Percentiles rank a stretch among this genome's conserved stretches.
Conservation (phyloP, 2,888 invertebrate genomes). For the Caenorhabditis drosophilae region DNA sequence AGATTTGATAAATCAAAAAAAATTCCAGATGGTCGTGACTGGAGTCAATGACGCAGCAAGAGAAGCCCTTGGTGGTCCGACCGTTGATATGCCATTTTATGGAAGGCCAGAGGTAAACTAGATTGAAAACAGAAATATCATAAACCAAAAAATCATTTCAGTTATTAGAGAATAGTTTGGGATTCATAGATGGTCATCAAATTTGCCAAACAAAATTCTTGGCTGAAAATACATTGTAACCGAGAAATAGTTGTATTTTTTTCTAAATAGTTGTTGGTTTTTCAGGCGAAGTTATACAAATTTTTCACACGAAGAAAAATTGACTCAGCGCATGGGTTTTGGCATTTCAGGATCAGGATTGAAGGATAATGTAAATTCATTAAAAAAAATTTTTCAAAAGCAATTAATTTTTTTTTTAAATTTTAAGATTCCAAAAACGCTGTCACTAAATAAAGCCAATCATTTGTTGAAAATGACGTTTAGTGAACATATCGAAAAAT, state of each 20-base stretch:
- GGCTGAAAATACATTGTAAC: conserved; percentile 3
- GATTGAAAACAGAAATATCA: too few species aligned
- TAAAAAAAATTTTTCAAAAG: too few species aligned
- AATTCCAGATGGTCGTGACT: conserved; percentile 6
- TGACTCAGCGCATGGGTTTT: conserved; percentile 23
- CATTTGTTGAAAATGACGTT: not conserved
- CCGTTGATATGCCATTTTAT: conserved; percentile 9
- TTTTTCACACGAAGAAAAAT: conserved; percentile 2
- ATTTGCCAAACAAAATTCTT: conserved; percentile 14
- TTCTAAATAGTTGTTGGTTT: too few species aligned
- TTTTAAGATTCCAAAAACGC: conserved; percentile 2
- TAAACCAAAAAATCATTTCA: not conserved
- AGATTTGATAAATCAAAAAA: too few species aligned
- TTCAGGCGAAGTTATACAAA: conserved; percentile 8
- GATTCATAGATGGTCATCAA: conserved; percentile 10
- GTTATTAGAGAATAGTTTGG: not conserved
- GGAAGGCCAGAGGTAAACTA: not conserved
- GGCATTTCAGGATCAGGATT: conserved; percentile 28
- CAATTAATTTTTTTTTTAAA: too few species aligned
- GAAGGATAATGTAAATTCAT: conserved; percentile 8
- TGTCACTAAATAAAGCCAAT: not conserved
- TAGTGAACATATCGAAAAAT: not conserved
- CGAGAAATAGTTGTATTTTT: not conserved
- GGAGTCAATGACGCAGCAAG: conserved; percentile 14
- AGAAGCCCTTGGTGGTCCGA: not conserved